phyloP scores from a whole-genome alignment of 2,113 vertebrate genomes.

The Polyodon spathula region DNA sequence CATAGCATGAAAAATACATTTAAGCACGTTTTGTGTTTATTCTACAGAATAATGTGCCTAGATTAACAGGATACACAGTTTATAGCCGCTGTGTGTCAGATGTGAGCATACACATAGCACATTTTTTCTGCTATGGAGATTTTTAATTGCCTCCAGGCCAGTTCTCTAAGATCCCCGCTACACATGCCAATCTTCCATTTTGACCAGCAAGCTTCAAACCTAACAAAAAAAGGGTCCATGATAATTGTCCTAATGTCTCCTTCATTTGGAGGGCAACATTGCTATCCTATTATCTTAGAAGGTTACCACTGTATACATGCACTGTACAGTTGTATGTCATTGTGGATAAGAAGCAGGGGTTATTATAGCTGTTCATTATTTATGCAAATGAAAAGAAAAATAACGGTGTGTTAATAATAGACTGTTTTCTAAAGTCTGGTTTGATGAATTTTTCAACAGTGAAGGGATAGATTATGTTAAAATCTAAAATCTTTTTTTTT shows the following conservation, averaged over 20 bases:
- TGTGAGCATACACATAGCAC: constrained; percentile 18
- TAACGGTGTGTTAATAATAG: too few species aligned
- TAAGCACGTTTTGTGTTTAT: constrained; percentile 24
- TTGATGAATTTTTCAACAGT: too few species aligned
- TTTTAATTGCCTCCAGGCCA: constrained; percentile 23
- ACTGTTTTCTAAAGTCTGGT: too few species aligned
- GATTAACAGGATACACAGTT: constrained; percentile 26
- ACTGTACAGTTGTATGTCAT: too few species aligned
- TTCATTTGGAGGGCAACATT: background rate
- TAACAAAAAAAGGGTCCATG: constrained; percentile 2
- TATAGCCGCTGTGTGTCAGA: constrained; percentile 10
- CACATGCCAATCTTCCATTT: background rate
- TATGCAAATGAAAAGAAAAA: too few species aligned
- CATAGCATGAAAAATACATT: constrained; percentile 31
- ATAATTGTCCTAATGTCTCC: background rate
- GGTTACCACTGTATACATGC: too few species aligned
- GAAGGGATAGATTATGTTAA: too few species aligned
- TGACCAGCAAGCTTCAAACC: constrained; percentile 4
- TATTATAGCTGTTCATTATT: too few species aligned
- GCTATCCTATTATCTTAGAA: too few species aligned
- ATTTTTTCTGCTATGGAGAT: constrained; percentile 11
- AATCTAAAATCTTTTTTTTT: too few species aligned
- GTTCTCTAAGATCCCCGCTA: constrained; percentile 10
- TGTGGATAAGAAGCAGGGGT: too few species aligned
- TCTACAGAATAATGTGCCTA: background rate